Conservation (phyloP, 2,797 vertebrate species). For the Aulostomus chinensis region DNA sequence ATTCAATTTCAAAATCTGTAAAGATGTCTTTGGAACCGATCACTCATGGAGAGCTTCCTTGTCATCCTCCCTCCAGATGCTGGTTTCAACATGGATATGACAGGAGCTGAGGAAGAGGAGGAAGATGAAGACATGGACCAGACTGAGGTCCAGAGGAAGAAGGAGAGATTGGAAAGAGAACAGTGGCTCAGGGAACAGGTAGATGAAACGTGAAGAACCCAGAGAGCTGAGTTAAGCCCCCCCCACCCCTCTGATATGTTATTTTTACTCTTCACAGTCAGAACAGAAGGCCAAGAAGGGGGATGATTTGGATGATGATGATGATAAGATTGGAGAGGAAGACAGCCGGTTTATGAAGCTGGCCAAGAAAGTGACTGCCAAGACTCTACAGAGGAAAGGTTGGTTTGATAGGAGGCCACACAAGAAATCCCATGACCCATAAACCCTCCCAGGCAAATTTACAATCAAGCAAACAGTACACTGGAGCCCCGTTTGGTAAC, state of each 20-base stretch:
- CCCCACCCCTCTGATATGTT: not conserved
- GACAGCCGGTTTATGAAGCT: constrained; percentile 95
- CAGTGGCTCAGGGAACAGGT: constrained; percentile 97
- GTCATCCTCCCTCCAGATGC: constrained; percentile 81
- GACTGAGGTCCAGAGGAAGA: constrained; percentile 87
- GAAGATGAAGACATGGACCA: constrained; percentile 83
- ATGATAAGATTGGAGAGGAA: constrained; percentile 86
- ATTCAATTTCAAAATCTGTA: too few relatives aligned
- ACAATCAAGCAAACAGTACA: too few relatives aligned
- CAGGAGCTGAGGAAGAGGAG: constrained; percentile 77
- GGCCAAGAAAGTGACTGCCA: constrained; percentile 91
- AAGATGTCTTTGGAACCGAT: too few relatives aligned
- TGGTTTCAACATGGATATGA: constrained; percentile 80
- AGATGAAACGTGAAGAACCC: too few relatives aligned
- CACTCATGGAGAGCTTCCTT: too few relatives aligned
- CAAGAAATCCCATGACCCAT: not conserved
- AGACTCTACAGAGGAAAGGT: constrained; percentile 90
- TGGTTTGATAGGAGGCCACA: not conserved
- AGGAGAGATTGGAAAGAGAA: constrained; percentile 90
- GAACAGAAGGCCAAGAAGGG: constrained; percentile 78
- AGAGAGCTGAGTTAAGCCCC: too few relatives aligned
- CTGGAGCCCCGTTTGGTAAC: too few relatives aligned
- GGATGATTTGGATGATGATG: constrained; percentile 59
- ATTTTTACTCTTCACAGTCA: constrained; percentile 59
- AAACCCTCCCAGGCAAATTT: too few relatives aligned